Evolutionary conservation across 2,888 invertebrate genomes (phyloP).

Genomic region (Dinocampus coccinellae): DNA sequence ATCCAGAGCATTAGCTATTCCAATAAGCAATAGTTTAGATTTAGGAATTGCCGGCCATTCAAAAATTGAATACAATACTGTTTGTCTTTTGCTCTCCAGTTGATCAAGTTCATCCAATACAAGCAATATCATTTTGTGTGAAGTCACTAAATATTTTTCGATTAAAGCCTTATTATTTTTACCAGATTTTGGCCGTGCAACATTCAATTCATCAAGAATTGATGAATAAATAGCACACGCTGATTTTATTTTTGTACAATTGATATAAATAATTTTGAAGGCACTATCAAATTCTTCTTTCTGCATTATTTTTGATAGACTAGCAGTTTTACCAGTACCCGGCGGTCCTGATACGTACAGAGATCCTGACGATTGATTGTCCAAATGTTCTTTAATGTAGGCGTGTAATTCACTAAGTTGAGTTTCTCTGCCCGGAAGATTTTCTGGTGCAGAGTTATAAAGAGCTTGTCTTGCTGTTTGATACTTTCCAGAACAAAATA

Average conservation of each 20-base stretch:
- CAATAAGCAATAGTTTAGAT: constrained; percentile 84
- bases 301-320: constrained; percentile 81
- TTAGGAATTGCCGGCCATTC: constrained; percentile 86
- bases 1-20: constrained; percentile 96
- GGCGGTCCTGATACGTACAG: constrained; percentile 97
- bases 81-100: constrained; percentile 84
- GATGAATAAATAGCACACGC: constrained; percentile 84
- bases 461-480: constrained; percentile 70
- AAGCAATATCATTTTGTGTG: constrained; percentile 81
- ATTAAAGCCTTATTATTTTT: constrained; percentile 78
- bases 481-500: constrained; percentile 57
- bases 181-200: constrained; percentile 74
- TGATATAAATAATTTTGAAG: constrained; percentile 80
- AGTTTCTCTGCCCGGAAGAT: constrained; percentile 82
- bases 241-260: constrained; percentile 92
- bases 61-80: constrained; percentile 92
- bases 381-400: constrained; percentile 79
- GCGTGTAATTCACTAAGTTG: constrained; percentile 79
- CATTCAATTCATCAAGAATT: constrained; percentile 80
- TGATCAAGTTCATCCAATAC: constrained; percentile 97
- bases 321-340: constrained; percentile 97
- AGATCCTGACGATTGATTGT: constrained; percentile 79
- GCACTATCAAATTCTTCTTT: constrained; percentile 74
- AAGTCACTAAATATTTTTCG: constrained; percentile 77
- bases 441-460: constrained; percentile 71